phyloP scores from a whole-genome alignment of 2,113 vertebrate genomes.

The Erpornis zantholeuca region DNA sequence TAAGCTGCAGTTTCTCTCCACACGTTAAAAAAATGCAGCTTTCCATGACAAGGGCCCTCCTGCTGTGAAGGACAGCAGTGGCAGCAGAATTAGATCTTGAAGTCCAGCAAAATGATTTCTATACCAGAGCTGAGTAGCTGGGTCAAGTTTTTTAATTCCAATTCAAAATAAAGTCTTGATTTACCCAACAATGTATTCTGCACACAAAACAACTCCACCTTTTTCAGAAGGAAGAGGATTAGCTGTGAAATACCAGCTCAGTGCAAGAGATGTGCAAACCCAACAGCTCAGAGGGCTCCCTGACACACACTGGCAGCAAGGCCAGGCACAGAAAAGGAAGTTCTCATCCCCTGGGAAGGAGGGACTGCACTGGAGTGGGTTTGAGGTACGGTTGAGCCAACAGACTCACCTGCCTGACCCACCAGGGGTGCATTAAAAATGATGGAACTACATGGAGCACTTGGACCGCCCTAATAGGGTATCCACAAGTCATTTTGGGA shows the following conservation, averaged over 20 bases:
- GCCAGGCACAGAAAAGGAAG: not conserved
- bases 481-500: not conserved
- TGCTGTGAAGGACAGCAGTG: not conserved
- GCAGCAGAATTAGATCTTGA: not conserved
- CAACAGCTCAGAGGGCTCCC: not conserved
- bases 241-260: not conserved
- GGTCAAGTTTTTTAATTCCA: not conserved
- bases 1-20: not conserved
- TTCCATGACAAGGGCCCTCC: not conserved
- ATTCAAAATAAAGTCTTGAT: not conserved
- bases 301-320: not conserved
- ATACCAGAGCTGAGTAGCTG: not conserved
- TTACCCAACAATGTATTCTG: not conserved
- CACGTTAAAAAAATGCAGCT: accelerated
- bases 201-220: not conserved
- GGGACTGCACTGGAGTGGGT: accelerated
- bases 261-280: accelerated
- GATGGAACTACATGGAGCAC: accelerated
- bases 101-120: not conserved
- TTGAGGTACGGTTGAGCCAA: accelerated
- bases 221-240: not conserved
- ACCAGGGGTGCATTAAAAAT: not conserved
- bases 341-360: not conserved
- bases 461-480: accelerated
- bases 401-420: not conserved